Base-by-base conservation (phyloP, 1,140 invertebrate genomes). In the Magallana angulata region DNA sequence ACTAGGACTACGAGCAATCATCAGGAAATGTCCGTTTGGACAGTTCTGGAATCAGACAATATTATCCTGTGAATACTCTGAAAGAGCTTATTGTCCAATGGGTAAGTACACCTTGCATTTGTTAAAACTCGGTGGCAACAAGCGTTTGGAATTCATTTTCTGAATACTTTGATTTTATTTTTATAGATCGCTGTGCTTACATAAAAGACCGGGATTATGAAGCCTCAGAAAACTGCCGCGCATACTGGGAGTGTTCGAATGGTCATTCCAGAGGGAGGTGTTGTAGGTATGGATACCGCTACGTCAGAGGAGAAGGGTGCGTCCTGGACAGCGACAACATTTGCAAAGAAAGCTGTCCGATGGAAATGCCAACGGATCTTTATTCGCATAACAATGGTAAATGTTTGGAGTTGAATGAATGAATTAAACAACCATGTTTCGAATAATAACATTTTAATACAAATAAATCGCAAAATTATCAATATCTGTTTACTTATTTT, bases 41-140 rank as follows among this genome's bases (percentile, higher is more conserved):
- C 88, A 89, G 11, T 90, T 87, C 86, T 93, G 92, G 92, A 86
- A 91, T 76, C 89, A 91, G 59, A 60, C 76, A 0, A 71, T 81
- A n/a, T 62, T 92, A 18, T 90, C 89, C 3, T 93, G 92, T 83
- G 56, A 87, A 80, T 57, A 68, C 1, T 64, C 91, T 36, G 18
- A 82, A 30, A 56, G 85, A n/a, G 89, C 86, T 0, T 64, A 84
- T 7, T 92, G 91, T 82, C n/a, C 57, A 11, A 85, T 83, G 57
- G 91, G 91, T 89, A 87, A 76, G 68, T 86, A 64, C 36, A 30
- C 14, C 8, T 24, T 30, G 8, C 9, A 48, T 48, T 48, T 80
- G 7, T 36, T 30, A 56, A 80, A 80, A 80, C 30, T 80, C 30
- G 1, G 60, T 64, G 36, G 36, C 36, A 48, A 48, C 36, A 48